Percentiles rank a stretch among this genome's conserved stretches.
Conservation (phyloP, 2,113 vertebrate genomes). For the Apteryx owenii region DNA sequence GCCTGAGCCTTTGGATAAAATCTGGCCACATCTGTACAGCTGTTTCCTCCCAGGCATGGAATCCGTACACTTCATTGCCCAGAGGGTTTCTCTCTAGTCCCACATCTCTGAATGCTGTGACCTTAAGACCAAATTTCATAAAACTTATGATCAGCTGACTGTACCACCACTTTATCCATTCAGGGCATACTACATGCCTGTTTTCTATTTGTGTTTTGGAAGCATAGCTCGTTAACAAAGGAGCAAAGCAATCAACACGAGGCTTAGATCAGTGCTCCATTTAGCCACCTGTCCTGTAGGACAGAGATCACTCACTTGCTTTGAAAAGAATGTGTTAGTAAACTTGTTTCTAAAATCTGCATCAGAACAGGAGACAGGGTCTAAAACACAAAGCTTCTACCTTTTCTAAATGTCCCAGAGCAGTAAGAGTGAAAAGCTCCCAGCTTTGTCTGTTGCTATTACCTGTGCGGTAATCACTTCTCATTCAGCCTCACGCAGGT, state of each 20-base stretch:
- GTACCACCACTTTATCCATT: neutral
- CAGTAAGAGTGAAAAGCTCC: neutral
- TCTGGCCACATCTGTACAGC: neutral
- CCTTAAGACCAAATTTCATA: neutral
- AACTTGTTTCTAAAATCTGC: neutral
- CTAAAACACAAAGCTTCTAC: neutral
- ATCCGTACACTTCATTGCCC: neutral
- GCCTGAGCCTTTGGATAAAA: fast-evolving
- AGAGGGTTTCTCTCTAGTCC: neutral
- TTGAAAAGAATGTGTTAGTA: neutral
- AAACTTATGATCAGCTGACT: neutral
- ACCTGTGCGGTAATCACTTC: neutral
- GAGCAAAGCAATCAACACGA: neutral
- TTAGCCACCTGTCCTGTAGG: neutral
- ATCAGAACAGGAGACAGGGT: neutral
- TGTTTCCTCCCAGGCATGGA: neutral
- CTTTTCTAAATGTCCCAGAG: neutral
- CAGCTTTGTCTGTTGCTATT: neutral
- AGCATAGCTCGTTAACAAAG: neutral
- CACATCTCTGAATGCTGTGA: neutral
- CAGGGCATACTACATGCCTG: neutral
- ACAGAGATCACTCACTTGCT: neutral
- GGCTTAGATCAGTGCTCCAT: neutral
- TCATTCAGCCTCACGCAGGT: neutral
- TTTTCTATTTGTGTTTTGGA: neutral